These are phyloP conservation scores for Hesperia comma DNA, from an alignment of 2,888 invertebrate genomes.

Conservation along the genomic window DNA sequence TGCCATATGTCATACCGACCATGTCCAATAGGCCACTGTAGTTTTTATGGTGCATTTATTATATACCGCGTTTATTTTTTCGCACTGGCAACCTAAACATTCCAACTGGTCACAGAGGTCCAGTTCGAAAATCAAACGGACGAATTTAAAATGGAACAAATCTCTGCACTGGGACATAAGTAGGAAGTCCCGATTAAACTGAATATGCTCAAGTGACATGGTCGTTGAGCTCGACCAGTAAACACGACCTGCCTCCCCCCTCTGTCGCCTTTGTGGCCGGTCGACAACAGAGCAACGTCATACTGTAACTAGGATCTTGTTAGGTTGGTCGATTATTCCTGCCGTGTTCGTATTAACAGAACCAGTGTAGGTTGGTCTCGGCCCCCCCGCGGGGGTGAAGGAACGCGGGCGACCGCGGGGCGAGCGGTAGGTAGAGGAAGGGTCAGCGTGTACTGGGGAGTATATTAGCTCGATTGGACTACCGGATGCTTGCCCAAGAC, in stretches of 20 bases:
- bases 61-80: no score
- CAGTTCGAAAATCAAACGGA: slow-evolving; percentile 46
- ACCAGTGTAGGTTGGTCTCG: slow-evolving; percentile 38
- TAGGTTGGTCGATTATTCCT: slow-evolving; percentile 30
- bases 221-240: slow-evolving; percentile 58
- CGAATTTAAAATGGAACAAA: slow-evolving; percentile 76
- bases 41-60: no score
- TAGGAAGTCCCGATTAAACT: slow-evolving; percentile 80
- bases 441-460: slow-evolving; percentile 59
- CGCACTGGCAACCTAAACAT: slow-evolving; percentile 6
- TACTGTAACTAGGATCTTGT: slow-evolving; percentile 28
- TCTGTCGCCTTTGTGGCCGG: slow-evolving; percentile 37
- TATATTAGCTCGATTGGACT: slow-evolving; percentile 78
- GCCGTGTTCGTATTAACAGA: neutral
- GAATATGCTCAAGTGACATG: slow-evolving; percentile 80
- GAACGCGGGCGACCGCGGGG: slow-evolving; percentile 43
- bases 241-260: slow-evolving; percentile 53
- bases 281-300: slow-evolving; percentile 27
- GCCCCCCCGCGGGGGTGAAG: slow-evolving; percentile 44
- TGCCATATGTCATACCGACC: no score
- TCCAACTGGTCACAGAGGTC: slow-evolving; percentile 35
- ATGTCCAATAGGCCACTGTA: no score
- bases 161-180: slow-evolving; percentile 71
- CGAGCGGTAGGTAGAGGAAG: slow-evolving; percentile 45
- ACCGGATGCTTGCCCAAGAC: slow-evolving; percentile 81